Evolutionary conservation across 2,888 invertebrate genomes (phyloP), one percentile per base, ranked within the genome.

Genomic region (Clitarchus hookeri): DNA sequence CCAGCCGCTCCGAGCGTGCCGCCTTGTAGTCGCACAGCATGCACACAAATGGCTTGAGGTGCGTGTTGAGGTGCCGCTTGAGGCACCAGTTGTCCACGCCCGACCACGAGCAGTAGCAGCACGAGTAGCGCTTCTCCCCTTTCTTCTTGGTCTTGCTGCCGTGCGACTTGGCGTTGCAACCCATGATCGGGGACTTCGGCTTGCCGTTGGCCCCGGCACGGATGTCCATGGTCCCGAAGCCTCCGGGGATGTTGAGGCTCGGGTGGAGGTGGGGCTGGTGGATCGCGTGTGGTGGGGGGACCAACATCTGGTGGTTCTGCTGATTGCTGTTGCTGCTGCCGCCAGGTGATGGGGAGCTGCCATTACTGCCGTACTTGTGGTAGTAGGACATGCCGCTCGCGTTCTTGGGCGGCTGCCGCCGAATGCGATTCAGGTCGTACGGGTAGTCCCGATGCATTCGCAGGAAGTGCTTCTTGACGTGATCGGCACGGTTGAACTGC

Each of bases 71-170:
- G 91, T 98, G 98, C 84, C 98, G 94, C 91, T 98, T 97, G 87
- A 98, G 93, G 90, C 97, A 97, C 98, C 98, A 98, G 91, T 97
- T 97, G 92, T 98, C 98, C 86, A 96, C 97, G 36, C 98, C 98
- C 78, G 96, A 96, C 97, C 97, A 98, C 36, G 97, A 94, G 92
- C 98, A 98, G 91, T 97, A 97, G 91, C 96, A 96, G 92, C 98
- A 98, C 89, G 96, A 95, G 92, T 96, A 96, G 89, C 96, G 94
- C 89, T 95, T 94, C 90, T 95, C 95, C 84, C 94, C 94, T 91
- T 93, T 95, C 91, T 90, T 90, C 85, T 87, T 87, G 19, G 88
- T 86, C 85, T 88, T 88, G 86, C 87, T 87, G 44, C 87, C 87
- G 82, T 88, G 88, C 48, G 91, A 91, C 86, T 91, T 92, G 84